Base-by-base conservation (phyloP, 2,888 invertebrate genomes). In the Lottia scabra region DNA sequence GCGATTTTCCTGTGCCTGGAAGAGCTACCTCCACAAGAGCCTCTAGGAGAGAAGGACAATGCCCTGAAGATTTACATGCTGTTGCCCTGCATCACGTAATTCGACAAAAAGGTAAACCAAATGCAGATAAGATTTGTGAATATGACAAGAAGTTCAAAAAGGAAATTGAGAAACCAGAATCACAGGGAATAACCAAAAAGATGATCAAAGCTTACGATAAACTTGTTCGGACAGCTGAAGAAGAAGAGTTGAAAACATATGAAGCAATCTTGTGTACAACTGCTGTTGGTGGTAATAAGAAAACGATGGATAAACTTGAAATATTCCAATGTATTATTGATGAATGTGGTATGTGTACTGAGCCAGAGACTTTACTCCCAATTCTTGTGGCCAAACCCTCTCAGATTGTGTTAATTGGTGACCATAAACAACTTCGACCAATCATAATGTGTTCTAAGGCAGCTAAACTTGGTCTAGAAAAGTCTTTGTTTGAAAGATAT, bases 281-380 rank as follows among this genome's bases (percentile, higher is more conserved):
- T 63, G 71, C 80, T n/a, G 78, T 76, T 46, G 77, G 77, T 4
- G 78, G 74, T 13, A 79, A 73, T 62, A 46, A 56, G 12, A 73
- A 68, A 46, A 62, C 76, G 1, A 26, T 71, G 43, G 48, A 68
- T 13, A 64, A 44, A 15, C 73, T 67, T 15, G 63, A 65, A 15
- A 72, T 78, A 44, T 70, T 62, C 19, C 80, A 87, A 82, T 70
- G 84, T 13, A 83, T 87, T n/a, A 80, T 87, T n/a, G 87, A 87
- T 68, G 87, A 87, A 72, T 80, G 83, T 68, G 86, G 84, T 13
- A 86, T 87, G 87, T 85, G 85, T 70, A 83, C 81, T n/a, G 86
- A 87, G 72, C 85, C 86, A 15, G 83, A 87, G 67, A 81, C 78
- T 70, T 66, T 87, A 70, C 76, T 84, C 10, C 84, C 86, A 16